Evolutionary conservation across 1,140 invertebrate genomes (phyloP), one percentile per base, ranked within the genome.

Genomic region (Oryctes rhinoceros): DNA sequence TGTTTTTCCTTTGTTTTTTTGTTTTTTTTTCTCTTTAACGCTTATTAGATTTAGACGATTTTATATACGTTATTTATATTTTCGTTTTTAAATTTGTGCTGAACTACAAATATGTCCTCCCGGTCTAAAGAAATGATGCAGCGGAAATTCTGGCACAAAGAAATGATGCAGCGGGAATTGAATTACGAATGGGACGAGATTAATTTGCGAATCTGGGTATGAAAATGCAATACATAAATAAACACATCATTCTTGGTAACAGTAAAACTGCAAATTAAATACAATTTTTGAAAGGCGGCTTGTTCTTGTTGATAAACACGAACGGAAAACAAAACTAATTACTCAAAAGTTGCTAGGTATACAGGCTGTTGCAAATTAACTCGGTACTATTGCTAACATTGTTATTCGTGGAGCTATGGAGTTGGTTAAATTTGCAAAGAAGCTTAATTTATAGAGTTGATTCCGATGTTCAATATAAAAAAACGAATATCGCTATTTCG

Each of bases 181-280:
- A 80, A 84, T 79, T 59, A 79, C 7, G 85, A 85, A 82, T 85
- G 85, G 85, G 78, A 83, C n/a, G 48, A 53, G 11, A 20, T 85
- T 11, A 83, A 85, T 82, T 18, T n/a, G 13, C 76, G 65, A 59
- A 85, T 85, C 65, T 85, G 85, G 85, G 84, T 85, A 84, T 71
- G 65, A 30, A 24, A 30, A 67, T 13, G 18, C 10, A 10, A 35
- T 30, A 71, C 35, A 24, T 71, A 35, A 35, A 62, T 62, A 59
- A 4, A 20, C 18, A 62, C 7, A 11, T 62, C 13, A 0, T 62
- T 6, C 13, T 62, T 62, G 53, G 53, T 62, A 20, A 20, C 53
- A 18, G 15, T 62, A 18, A n/a, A 62, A 18, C 7, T 62, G 53
- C 53, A 15, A 62, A 20, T 62, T 62, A 62, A 18, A 15, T 44